Evolutionary conservation across 2,113 vertebrate genomes (phyloP).

Genomic region (Syrmaticus mikado): DNA sequence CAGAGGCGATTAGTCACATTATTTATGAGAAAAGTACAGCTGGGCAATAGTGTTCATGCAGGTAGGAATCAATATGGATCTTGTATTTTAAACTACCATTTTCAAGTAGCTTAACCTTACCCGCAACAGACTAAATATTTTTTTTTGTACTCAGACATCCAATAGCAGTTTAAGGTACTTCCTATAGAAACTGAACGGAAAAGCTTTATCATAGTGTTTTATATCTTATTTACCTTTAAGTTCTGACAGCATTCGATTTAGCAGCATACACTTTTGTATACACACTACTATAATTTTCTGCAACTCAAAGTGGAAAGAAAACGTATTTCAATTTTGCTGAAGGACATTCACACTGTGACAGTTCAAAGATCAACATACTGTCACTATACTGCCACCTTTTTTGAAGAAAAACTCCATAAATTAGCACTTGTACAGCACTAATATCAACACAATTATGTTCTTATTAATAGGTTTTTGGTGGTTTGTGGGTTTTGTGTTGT

Average conservation of each 20-base stretch:
- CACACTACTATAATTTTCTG: background rate
- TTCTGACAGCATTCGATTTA: background rate
- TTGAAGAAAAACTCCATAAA: background rate
- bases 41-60: background rate
- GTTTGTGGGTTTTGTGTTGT: background rate
- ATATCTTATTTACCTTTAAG: background rate
- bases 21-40: background rate
- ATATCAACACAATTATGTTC: background rate
- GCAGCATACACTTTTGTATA: background rate
- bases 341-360: accelerated
- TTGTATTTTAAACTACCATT: background rate
- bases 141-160: background rate
- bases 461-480: background rate
- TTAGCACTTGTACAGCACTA: background rate
- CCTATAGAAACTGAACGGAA: background rate
- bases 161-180: background rate
- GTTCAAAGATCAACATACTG: background rate
- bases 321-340: background rate
- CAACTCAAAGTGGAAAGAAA: background rate
- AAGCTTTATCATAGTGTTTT: background rate
- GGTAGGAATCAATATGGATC: background rate
- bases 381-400: background rate
- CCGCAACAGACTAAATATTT: background rate
- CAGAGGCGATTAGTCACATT: background rate
- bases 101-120: background rate